Evolutionary conservation across 92 coral and sea anemone genomes (phyloP).

Genomic region (Epizoanthus scotinus): DNA sequence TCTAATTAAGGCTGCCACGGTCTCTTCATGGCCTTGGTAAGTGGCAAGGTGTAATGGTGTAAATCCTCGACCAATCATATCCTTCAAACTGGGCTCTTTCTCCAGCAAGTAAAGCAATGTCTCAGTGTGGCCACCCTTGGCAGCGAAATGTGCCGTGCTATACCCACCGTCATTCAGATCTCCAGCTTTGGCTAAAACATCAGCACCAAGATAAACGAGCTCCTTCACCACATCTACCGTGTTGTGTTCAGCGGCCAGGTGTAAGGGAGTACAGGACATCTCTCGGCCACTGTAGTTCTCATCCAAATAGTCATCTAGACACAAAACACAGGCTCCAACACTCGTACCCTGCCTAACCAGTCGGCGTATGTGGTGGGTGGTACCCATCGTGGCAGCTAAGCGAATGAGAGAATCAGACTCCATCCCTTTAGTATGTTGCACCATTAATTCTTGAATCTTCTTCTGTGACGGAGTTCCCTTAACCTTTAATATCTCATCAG

Average conservation of each 20-base stretch:
- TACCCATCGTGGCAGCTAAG: constrained; percentile 26
- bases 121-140: constrained; percentile 30
- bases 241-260: constrained; percentile 36
- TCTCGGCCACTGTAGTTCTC: not conserved
- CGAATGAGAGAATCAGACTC: constrained; percentile 6
- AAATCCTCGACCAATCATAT: constrained; percentile 16
- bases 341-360: constrained; percentile 27
- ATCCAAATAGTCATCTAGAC: constrained; percentile 21
- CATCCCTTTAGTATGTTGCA: not conserved
- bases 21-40: constrained; percentile 20
- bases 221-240: constrained; percentile 22
- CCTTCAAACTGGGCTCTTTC: constrained; percentile 30
- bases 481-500: constrained; percentile 14
- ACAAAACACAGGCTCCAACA: not conserved
- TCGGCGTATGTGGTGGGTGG: constrained; percentile 3
- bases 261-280: not conserved
- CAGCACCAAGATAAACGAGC: constrained; percentile 4
- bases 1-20: constrained; percentile 16
- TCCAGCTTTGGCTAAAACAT: not conserved
- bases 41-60: constrained; percentile 40
- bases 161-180: constrained; percentile 11
- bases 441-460: constrained; percentile 10
- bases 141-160: constrained; percentile 24
- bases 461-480: not conserved
- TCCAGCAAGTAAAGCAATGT: constrained; percentile 17